Conservation (phyloP, 2,797 vertebrate genomes). For the Menidia menidia region DNA sequence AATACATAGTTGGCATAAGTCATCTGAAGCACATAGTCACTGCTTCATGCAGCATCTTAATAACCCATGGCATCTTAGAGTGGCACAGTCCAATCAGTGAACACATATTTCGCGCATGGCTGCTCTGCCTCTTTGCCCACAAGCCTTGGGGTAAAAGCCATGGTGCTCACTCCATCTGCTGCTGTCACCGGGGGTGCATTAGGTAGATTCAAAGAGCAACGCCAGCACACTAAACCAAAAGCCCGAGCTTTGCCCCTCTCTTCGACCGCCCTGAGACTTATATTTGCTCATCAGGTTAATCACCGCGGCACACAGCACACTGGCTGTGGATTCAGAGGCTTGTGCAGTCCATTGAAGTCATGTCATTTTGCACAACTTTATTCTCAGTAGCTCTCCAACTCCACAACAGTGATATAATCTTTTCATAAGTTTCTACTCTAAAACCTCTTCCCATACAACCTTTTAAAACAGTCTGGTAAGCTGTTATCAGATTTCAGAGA, state of each 20-base stretch:
- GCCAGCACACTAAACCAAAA: conserved; percentile 31
- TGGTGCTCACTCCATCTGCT: conserved; percentile 73
- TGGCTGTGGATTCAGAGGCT: conserved; percentile 8
- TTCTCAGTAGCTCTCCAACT: conserved; percentile 24
- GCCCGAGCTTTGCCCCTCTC: conserved; percentile 22
- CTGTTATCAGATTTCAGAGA: conserved; percentile 61
- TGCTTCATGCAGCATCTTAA: conserved; percentile 49
- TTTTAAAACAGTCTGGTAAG: conserved; percentile 46
- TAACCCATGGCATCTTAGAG: conserved; percentile 48
- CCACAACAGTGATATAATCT: conserved; percentile 22
- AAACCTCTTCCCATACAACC: conserved; percentile 37
- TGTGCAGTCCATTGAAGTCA: neutral
- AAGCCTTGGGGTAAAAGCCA: conserved; percentile 37
- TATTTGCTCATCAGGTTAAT: conserved; percentile 34
- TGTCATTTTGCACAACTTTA: conserved; percentile 11
- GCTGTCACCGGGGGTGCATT: conserved; percentile 58
- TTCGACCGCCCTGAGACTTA: conserved; percentile 13
- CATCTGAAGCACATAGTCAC: conserved; percentile 56
- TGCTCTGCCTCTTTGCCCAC: conserved; percentile 56
- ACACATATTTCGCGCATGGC: conserved; percentile 65
- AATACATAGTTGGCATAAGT: conserved; percentile 45
- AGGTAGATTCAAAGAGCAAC: conserved; percentile 35
- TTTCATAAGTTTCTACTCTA: conserved; percentile 30
- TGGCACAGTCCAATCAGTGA: conserved; percentile 54
- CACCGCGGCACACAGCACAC: conserved; percentile 8